A percentile compares a stretch with the other conserved stretches of the same genome.
These are phyloP conservation scores for Argopecten irradians DNA, from an alignment of 1,140 invertebrate species.

Conservation along the genomic window DNA sequence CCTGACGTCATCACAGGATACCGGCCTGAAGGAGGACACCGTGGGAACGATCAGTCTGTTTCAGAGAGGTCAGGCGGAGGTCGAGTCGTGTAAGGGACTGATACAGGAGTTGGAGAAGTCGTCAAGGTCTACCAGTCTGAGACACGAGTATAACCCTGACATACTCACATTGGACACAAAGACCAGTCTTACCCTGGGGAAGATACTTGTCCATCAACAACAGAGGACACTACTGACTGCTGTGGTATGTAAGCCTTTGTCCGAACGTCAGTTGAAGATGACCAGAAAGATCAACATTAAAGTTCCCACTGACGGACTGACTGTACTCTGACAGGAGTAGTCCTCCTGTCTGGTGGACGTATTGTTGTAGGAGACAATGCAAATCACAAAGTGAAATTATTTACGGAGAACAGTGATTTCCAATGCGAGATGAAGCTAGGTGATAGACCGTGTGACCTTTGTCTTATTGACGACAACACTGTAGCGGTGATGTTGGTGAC, in stretches of 20 bases:
- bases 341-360: too few relatives aligned
- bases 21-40: too few relatives aligned
- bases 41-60: too few relatives aligned
- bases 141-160: background rate
- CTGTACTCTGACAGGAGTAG: background rate
- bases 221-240: background rate
- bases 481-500: background rate
- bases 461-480: background rate
- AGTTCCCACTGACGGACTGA: too few relatives aligned
- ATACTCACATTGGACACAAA: background rate
- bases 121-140: background rate
- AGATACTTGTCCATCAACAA: background rate
- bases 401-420: background rate
- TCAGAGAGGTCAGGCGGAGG: too few relatives aligned
- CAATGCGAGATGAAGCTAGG: too few relatives aligned
- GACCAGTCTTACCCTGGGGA: background rate
- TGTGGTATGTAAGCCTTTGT: background rate
- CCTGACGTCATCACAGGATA: too few relatives aligned
- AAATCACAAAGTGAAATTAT: background rate
- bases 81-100: too few relatives aligned
- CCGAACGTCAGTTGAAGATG: background rate
- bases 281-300: too few relatives aligned
- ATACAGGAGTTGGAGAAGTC: background rate
- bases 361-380: too few relatives aligned
- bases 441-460: too few relatives aligned